Percentiles rank a stretch among this genome's conserved stretches.
These are phyloP conservation scores for Onychostoma macrolepis DNA, from an alignment of 2,113 vertebrate species.

Conservation along the genomic window DNA sequence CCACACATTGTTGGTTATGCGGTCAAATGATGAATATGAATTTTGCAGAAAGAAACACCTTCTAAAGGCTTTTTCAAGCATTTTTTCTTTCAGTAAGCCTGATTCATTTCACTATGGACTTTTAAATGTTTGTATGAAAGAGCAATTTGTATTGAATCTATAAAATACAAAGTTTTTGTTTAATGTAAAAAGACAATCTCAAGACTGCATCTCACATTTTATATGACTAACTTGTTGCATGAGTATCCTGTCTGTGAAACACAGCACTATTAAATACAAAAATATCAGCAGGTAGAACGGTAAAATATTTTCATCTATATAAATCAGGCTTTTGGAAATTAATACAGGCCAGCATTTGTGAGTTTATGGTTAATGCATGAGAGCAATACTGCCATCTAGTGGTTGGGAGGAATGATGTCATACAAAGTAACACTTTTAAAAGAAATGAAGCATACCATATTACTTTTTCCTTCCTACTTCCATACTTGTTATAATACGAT, in stretches of 20 bases:
- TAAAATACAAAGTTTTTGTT: background rate
- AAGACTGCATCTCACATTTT: background rate
- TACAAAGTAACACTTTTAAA: background rate
- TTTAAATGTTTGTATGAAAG: background rate
- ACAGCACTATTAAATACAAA: slow-evolving; percentile 3
- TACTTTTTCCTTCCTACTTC: background rate
- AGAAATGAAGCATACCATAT: background rate
- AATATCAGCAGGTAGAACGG: background rate
- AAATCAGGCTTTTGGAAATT: background rate
- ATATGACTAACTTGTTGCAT: background rate
- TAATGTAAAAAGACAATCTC: background rate
- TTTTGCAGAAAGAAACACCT: background rate
- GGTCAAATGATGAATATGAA: slow-evolving; percentile 74
- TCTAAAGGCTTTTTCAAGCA: background rate
- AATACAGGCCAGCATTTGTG: background rate
- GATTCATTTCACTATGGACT: background rate
- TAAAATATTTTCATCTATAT: background rate
- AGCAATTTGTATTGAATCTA: background rate
- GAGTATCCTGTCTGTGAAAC: background rate
- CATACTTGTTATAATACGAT: background rate
- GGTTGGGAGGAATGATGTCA: background rate
- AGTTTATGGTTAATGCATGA: background rate
- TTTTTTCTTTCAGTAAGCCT: background rate
- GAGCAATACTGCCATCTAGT: slow-evolving; percentile 7
- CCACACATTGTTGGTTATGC: slow-evolving; percentile 82